Evolutionary conservation across 2,888 invertebrate genomes (phyloP).

Genomic region (Mythimna loreyi): DNA sequence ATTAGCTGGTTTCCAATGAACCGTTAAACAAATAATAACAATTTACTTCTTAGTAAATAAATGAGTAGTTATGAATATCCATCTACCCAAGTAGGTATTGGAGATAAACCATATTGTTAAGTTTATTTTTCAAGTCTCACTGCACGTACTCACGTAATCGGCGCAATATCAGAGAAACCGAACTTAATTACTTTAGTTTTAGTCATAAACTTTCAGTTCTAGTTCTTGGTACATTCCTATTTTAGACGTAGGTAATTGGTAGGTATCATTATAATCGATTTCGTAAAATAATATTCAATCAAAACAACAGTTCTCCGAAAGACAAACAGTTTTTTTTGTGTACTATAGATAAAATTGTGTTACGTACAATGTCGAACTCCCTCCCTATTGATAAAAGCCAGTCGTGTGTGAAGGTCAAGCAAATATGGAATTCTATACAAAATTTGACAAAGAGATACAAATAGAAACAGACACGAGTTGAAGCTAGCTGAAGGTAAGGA

Average conservation of each 20-base stretch:
- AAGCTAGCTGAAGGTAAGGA: background rate
- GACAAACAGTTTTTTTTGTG: constrained; percentile 17
- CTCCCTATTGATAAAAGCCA: constrained; percentile 44
- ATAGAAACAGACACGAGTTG: background rate
- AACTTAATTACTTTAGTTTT: background rate
- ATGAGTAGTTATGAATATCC: background rate
- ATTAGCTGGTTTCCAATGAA: constrained; percentile 30
- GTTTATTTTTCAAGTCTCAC: constrained; percentile 11
- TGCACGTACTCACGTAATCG: background rate
- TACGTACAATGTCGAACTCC: constrained; percentile 1
- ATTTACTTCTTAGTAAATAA: constrained; percentile 21
- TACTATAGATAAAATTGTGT: constrained; percentile 32
- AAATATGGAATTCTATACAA: constrained; percentile 34
- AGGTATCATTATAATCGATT: constrained; percentile 2
- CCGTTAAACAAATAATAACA: constrained; percentile 30
- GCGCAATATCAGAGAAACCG: background rate
- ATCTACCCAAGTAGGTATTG: constrained; percentile 6
- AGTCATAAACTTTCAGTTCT: background rate
- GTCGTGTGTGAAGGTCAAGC: constrained; percentile 48
- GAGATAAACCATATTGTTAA: constrained; percentile 13
- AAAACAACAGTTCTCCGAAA: constrained; percentile 35
- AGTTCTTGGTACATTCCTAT: constrained; percentile 22
- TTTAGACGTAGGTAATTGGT: background rate
- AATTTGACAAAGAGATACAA: constrained; percentile 13
- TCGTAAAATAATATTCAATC: background rate